Percentiles rank a stretch among this genome's conserved stretches.
Evolutionary conservation across 2,888 invertebrate genomes (phyloP).

Genomic region (Pteria penguin): DNA sequence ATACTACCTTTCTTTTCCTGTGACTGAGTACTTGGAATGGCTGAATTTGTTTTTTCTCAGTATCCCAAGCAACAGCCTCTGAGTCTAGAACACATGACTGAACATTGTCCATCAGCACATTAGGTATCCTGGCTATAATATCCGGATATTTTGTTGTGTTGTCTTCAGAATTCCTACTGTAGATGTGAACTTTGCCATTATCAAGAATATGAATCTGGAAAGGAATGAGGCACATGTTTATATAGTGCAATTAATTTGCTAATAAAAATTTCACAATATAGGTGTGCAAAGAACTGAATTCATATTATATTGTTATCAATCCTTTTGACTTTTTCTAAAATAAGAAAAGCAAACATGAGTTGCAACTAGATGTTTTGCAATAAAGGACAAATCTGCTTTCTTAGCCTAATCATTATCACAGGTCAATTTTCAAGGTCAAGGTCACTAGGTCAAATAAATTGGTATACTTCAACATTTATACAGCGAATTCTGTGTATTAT

Average conservation of each 20-base stretch:
- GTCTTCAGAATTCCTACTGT: conserved; percentile 97
- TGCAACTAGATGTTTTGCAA: too few species aligned
- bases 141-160: conserved; percentile 98
- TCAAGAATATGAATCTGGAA: conserved; percentile 87
- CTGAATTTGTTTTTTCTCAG: conserved; percentile 90
- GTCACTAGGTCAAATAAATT: too few species aligned
- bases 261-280: not conserved
- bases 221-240: too few species aligned
- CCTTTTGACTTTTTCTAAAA: too few species aligned
- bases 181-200: conserved; percentile 88
- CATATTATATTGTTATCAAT: too few species aligned
- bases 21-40: conserved; percentile 98
- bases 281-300: not conserved
- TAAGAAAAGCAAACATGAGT: too few species aligned
- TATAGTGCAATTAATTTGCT: not conserved
- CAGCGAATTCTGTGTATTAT: too few species aligned
- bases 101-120: conserved; percentile 81
- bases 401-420: too few species aligned
- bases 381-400: too few species aligned
- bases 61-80: conserved; percentile 98
- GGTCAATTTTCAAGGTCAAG: too few species aligned
- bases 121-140: conserved; percentile 86
- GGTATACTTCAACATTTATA: too few species aligned
- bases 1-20: conserved; percentile 96
- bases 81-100: conserved; percentile 94